A percentile compares a stretch with the other conserved stretches of the same genome.
phyloP scores from a whole-genome alignment of 2,797 vertebrate species.

The Malurus splendens region DNA sequence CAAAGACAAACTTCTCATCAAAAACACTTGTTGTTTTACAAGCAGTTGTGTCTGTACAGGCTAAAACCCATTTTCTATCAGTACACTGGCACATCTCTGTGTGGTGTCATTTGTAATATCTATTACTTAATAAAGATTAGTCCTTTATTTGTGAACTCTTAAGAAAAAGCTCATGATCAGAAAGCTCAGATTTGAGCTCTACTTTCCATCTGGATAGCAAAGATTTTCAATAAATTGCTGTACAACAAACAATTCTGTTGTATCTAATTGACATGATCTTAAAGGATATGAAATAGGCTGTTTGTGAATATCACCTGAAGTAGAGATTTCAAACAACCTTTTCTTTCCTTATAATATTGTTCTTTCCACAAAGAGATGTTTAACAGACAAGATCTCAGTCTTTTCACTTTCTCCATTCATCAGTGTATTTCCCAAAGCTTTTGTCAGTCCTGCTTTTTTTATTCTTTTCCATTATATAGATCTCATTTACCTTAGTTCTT shows the following conservation, averaged over 20 bases:
- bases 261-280: not conserved
- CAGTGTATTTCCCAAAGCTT: conserved; percentile 4
- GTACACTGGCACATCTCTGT: not conserved
- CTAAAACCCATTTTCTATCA: not conserved
- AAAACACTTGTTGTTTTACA: conserved; percentile 28
- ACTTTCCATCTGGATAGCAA: not conserved
- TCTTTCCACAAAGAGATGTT: not conserved
- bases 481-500: conserved; percentile 28
- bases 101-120: not conserved
- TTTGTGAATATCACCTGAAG: conserved; percentile 16
- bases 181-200: not conserved
- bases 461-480: not conserved
- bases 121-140: not conserved
- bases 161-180: not conserved
- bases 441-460: not conserved
- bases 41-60: not conserved
- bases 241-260: not conserved
- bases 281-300: not conserved
- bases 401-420: not conserved
- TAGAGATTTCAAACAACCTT: not conserved
- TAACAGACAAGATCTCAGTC: not conserved
- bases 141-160: not conserved
- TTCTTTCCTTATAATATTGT: not conserved
- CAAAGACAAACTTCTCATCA: not conserved
- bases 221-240: not conserved